Percentiles rank a stretch among this genome's conserved stretches.
These are phyloP conservation scores for Mechanitis mazaeus DNA, from an alignment of 2,888 invertebrate species.

Conservation along the genomic window DNA sequence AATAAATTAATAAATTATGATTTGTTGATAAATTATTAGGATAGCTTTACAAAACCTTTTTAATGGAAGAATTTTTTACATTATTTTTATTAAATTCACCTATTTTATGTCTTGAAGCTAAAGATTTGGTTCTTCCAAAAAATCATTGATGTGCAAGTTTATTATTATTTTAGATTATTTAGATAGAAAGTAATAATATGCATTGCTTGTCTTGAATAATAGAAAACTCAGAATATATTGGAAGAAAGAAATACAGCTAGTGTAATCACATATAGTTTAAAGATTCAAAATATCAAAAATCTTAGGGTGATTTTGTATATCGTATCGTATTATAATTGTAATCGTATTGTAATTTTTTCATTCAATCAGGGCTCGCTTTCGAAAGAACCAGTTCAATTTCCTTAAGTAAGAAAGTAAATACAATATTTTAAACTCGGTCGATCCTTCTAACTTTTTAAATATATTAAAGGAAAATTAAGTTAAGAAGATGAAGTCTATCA, in stretches of 20 bases:
- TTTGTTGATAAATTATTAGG: no score
- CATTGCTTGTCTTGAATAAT: conserved; percentile 59
- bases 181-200: conserved; percentile 56
- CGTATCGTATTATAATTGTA: not conserved
- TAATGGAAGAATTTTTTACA: not conserved
- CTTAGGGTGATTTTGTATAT: not conserved
- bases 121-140: conserved; percentile 61
- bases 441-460: conserved; percentile 26
- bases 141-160: conserved; percentile 50
- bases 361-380: not conserved
- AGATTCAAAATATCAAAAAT: conserved; percentile 14
- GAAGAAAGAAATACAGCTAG: conserved; percentile 23
- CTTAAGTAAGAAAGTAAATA: conserved; percentile 2
- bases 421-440: conserved; percentile 16
- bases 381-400: not conserved
- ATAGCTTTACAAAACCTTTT: no score
- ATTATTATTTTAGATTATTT: conserved; percentile 57
- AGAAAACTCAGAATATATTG: conserved; percentile 35
- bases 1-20: no score
- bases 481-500: conserved; percentile 33
- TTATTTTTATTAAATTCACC: not conserved
- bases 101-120: conserved; percentile 32
- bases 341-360: not conserved
- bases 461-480: conserved; percentile 20
- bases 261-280: conserved; percentile 30